A percentile compares a stretch with the other conserved stretches of the same genome.
These are phyloP conservation scores for Phoenicopterus ruber DNA, from an alignment of 2,113 vertebrate genomes.

Conservation along the genomic window DNA sequence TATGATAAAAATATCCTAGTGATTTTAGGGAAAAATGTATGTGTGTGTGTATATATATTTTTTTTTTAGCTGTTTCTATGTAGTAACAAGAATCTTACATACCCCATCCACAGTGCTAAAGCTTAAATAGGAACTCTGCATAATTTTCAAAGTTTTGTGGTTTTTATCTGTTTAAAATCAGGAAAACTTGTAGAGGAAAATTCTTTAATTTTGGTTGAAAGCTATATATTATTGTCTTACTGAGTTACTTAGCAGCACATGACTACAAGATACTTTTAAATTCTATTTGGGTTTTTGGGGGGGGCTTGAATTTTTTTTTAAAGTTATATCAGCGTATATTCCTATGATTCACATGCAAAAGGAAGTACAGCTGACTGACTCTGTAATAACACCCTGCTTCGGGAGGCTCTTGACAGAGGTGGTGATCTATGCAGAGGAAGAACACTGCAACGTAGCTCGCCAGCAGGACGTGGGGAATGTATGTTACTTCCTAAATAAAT, in stretches of 20 bases:
- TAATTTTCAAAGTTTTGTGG: not conserved
- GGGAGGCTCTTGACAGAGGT: not conserved
- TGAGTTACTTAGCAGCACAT: not conserved
- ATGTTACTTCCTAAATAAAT: not conserved
- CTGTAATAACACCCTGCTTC: not conserved
- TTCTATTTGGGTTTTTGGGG: not conserved
- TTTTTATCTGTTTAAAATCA: not conserved
- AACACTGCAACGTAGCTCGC: not conserved
- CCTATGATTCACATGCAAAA: not conserved
- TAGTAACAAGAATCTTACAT: not conserved
- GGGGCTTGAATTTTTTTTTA: fast-evolving
- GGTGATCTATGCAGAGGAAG: not conserved
- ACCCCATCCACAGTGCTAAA: not conserved
- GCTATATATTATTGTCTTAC: fast-evolving
- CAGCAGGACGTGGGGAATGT: not conserved
- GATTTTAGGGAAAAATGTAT: too few relatives aligned
- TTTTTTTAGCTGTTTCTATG: not conserved
- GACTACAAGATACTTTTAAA: not conserved
- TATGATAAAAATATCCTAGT: too few relatives aligned
- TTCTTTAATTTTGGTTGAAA: not conserved
- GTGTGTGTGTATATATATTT: too few relatives aligned
- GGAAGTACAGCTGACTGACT: not conserved
- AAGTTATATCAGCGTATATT: not conserved
- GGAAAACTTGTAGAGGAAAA: not conserved
- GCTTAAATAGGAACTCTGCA: not conserved